Evolutionary conservation across 2,113 vertebrate genomes (phyloP), one percentile per base, ranked within the genome.

Genomic region (Myotis davidii): DNA sequence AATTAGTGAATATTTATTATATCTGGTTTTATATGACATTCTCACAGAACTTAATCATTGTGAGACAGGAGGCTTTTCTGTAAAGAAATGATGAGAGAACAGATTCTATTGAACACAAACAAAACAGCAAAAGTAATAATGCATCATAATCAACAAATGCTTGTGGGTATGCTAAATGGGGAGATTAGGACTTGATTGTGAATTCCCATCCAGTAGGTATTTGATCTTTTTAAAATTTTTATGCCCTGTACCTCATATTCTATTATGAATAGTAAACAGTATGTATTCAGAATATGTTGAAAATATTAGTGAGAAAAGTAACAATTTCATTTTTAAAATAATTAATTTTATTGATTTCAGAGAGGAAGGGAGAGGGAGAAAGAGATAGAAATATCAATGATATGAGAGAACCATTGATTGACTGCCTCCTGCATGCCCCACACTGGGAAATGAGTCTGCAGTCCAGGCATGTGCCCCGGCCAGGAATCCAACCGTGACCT

Each of bases 281-380:
- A 56, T 32, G 3, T 86, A 64, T 14, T 79, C 34, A 73, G 69
- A 86, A 86, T 93, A 73, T 89, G 12, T 64, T 93, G 39, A 92
- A 77, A 94, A 91, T 95, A 52, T 91, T 95, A 93, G 67, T 61
- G 25, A 96, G 34, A 88, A 90, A 82, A 34, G 16, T 72, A 92
- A 74, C 18, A 69, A 48, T 93, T 82, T 86, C 61, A 16, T 85
- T 82, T 91, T 54, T 23, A 2, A 78, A 78, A 18, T 88, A 89
- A 89, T 64, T 64, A 5, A 89, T 83, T 85, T 67, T 61, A 61
- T 27, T 59, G 56, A 59, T 59, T 61, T 61, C 59, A 12, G 59
- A 61, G 59, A 61, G 10, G 23, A 61, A 61, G 59, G 59, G 23
- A 61, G 25, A 61, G 59, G 59, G 59, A 27, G 56, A 25, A 61